These are phyloP conservation scores for Cheilosia soror DNA, from an alignment of 2,888 invertebrate species.

Conservation along the genomic window DNA sequence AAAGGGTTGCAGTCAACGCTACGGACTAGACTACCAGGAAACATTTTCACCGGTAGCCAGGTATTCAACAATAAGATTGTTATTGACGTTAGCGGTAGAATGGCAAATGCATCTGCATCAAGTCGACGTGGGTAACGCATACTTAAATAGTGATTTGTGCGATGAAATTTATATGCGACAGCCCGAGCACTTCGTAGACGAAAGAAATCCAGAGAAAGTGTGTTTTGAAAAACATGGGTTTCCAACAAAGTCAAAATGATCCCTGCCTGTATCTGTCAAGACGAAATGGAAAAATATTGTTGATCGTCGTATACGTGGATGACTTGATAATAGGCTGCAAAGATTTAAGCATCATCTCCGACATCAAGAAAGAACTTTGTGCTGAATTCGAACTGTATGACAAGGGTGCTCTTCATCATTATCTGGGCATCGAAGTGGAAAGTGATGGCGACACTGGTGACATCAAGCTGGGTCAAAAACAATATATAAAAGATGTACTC, in stretches of 20 bases:
- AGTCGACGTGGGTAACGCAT: constrained; percentile 16
- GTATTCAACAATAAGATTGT: constrained; percentile 54
- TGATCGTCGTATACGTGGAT: constrained; percentile 47
- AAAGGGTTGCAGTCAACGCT: constrained; percentile 66
- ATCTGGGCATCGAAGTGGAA: constrained; percentile 62
- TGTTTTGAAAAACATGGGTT: constrained; percentile 42
- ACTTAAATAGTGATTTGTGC: constrained; percentile 20
- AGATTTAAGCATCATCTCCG: constrained; percentile 31
- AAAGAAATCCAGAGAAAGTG: constrained; percentile 47
- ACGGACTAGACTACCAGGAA: constrained; percentile 72
- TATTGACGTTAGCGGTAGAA: constrained; percentile 62
- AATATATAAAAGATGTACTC: constrained; percentile 68
- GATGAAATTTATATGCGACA: constrained; percentile 57
- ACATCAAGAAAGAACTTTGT: constrained; percentile 29
- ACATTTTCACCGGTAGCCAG: constrained; percentile 74
- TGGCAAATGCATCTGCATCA: constrained; percentile 35
- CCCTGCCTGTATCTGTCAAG: constrained; percentile 40
- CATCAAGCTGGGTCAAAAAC: constrained; percentile 63
- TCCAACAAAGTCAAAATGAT: constrained; percentile 42
- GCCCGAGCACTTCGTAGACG: constrained; percentile 43
- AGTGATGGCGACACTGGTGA: constrained; percentile 41
- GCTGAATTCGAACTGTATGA: constrained; percentile 32
- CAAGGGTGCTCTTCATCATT: constrained; percentile 41
- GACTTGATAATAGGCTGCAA: constrained; percentile 45
- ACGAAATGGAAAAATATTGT: constrained; percentile 31